phyloP scores from a whole-genome alignment of 30 jellyfish, hydroid and myxozoan species.

The Cassiopea xamachana region DNA sequence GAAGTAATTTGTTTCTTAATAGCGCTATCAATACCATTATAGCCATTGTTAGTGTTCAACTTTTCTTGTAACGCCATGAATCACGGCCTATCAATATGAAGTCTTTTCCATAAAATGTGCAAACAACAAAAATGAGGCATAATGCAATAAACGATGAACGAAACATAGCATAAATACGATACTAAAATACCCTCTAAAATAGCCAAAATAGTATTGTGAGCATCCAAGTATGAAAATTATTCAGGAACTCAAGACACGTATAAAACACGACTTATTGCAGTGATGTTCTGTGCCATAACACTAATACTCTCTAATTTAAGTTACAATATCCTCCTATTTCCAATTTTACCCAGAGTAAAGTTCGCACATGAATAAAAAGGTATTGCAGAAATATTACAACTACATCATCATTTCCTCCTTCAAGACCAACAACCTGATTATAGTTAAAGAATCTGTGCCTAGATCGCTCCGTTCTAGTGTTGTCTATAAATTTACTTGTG shows the following conservation, averaged over 20 bases:
- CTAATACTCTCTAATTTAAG: no score
- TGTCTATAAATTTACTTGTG: background rate
- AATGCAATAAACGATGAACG: background rate
- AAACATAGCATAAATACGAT: background rate
- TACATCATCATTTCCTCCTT: background rate
- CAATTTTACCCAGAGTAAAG: background rate
- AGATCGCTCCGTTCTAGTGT: background rate
- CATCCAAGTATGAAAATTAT: no score
- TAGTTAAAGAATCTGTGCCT: background rate
- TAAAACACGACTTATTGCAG: no score
- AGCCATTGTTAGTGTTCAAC: no score
- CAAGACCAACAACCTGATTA: background rate
- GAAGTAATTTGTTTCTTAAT: background rate
- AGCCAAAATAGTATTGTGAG: background rate
- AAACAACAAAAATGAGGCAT: background rate
- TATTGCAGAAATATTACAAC: background rate
- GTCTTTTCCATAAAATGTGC: constrained; percentile 26
- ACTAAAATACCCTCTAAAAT: background rate
- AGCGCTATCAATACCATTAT: background rate
- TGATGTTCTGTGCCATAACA: no score
- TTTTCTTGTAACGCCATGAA: background rate
- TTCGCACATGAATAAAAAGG: background rate
- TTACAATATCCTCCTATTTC: background rate
- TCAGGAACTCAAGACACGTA: no score
- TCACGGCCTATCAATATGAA: constrained; percentile 11